Conservation (phyloP, 2,113 vertebrate species). For the Coryphaenoides rupestris region DNA sequence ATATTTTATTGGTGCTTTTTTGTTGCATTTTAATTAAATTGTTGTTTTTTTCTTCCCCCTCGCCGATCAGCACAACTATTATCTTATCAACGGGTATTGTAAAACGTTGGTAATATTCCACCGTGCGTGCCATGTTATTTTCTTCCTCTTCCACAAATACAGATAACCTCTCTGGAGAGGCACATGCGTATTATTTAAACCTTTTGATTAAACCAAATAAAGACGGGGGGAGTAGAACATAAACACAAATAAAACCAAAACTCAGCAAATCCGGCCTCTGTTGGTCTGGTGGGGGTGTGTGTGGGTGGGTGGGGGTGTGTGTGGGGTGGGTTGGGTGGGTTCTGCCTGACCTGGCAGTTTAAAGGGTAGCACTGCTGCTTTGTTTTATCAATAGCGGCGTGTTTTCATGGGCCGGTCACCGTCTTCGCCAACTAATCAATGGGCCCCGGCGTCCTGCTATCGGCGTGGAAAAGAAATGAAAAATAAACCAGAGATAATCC, state of each 20-base stretch:
- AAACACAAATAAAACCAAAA: slow-evolving; percentile 39
- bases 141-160: slow-evolving; percentile 52
- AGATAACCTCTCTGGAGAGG: too few species aligned
- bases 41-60: too few species aligned
- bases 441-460: slow-evolving; percentile 97
- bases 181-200: too few species aligned
- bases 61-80: slow-evolving; percentile 30
- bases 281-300: too few species aligned
- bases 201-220: slow-evolving; percentile 47
- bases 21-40: too few species aligned
- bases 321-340: too few species aligned
- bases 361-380: slow-evolving; percentile 72
- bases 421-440: too few species aligned
- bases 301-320: too few species aligned
- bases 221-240: not conserved
- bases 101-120: slow-evolving; percentile 46
- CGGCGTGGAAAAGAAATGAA: slow-evolving; percentile 96
- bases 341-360: too few species aligned
- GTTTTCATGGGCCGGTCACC: slow-evolving; percentile 96
- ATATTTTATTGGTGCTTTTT: too few species aligned
- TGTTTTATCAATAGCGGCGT: slow-evolving; percentile 88
- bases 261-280: slow-evolving; percentile 54
- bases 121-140: slow-evolving; percentile 42
- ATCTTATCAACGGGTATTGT: slow-evolving; percentile 44
- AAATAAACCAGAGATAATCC: slow-evolving; percentile 99